A percentile compares a stretch with the other conserved stretches of the same genome.
These are phyloP conservation scores for Rhabdornis inornatus DNA, from an alignment of 2,113 vertebrate genomes.

Conservation along the genomic window DNA sequence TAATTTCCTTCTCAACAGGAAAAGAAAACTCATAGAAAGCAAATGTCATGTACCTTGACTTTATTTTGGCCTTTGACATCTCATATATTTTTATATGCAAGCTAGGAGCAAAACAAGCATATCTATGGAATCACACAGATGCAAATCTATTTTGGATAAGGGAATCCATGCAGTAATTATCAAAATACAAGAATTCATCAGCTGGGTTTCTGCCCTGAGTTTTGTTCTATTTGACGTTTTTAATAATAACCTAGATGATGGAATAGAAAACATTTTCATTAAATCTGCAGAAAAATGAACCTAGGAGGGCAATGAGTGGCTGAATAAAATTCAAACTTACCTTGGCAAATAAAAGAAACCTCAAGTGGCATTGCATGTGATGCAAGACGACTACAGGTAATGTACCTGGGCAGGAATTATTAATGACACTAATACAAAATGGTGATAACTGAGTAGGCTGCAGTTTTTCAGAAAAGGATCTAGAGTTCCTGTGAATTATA, in stretches of 20 bases:
- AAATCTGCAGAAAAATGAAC: not conserved
- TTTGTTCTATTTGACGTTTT: not conserved
- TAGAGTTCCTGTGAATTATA: not conserved
- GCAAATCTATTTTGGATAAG: not conserved
- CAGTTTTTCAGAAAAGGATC: not conserved
- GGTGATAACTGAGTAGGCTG: not conserved
- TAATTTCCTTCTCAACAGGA: not conserved
- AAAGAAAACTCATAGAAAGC: not conserved
- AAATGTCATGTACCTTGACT: not conserved
- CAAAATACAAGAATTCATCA: not conserved
- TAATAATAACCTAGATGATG: not conserved
- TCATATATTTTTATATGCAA: not conserved
- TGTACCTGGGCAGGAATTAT: not conserved
- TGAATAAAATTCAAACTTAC: slow-evolving; percentile 6
- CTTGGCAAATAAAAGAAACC: not conserved
- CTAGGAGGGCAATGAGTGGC: not conserved
- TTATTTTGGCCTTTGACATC: not conserved
- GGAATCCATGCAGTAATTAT: not conserved
- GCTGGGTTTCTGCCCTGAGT: not conserved
- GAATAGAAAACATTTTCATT: slow-evolving; percentile 20
- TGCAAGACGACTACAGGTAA: not conserved
- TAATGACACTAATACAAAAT: not conserved
- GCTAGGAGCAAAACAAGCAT: not conserved
- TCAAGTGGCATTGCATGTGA: not conserved
- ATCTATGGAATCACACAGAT: not conserved